Evolutionary conservation across 2,797 vertebrate species (phyloP).

Genomic region (Parotocinclus haroldoi): DNA sequence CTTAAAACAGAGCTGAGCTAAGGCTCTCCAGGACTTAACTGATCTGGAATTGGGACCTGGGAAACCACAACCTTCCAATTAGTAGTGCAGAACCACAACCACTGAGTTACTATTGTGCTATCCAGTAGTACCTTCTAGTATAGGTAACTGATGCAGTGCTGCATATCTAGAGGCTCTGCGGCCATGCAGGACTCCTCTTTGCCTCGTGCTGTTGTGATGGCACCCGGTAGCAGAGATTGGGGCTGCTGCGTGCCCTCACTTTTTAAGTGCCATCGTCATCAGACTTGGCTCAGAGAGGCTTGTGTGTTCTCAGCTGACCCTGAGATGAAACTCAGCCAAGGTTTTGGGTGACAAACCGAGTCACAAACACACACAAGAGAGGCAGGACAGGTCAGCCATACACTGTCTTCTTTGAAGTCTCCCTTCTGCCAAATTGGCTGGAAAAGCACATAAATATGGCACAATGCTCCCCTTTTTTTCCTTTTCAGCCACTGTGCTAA

Average conservation of each 20-base stretch:
- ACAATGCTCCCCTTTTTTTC: constrained; percentile 26
- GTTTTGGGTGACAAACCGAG: constrained; percentile 64
- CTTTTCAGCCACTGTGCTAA: neutral
- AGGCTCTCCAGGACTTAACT: no score
- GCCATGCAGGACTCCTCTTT: constrained; percentile 1
- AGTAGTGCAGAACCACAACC: no score
- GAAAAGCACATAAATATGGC: constrained; percentile 54
- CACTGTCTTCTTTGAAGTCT: constrained; percentile 32
- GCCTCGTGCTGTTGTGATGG: constrained; percentile 25
- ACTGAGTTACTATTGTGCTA: no score
- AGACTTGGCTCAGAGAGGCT: constrained; percentile 50
- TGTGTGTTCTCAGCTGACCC: constrained; percentile 51
- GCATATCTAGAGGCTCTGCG: neutral
- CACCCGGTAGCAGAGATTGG: constrained; percentile 33
- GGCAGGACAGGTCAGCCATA: constrained; percentile 52
- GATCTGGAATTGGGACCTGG: no score
- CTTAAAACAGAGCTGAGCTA: no score
- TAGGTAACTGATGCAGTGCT: neutral
- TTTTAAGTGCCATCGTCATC: constrained; percentile 33
- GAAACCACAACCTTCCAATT: no score
- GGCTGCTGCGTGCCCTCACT: constrained; percentile 12
- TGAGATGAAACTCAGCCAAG: constrained; percentile 50
- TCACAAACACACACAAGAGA: constrained; percentile 43
- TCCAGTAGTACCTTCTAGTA: no score
- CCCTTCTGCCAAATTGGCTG: constrained; percentile 49